Conservation (phyloP, 2,797 vertebrate genomes). For the Petrocephalus schoutedeni region DNA sequence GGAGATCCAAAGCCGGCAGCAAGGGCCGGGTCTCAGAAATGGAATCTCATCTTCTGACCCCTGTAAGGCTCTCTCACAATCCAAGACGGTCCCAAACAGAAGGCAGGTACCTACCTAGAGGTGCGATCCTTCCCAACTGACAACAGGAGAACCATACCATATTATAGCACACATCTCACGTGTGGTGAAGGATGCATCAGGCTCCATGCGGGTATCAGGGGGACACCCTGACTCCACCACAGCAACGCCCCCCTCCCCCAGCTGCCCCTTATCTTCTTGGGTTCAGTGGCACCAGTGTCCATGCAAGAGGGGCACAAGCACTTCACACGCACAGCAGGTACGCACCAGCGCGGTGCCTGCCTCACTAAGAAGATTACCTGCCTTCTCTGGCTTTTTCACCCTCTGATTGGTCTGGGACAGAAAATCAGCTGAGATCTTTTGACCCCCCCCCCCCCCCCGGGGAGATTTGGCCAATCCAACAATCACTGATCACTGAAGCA, state of each 20-base stretch:
- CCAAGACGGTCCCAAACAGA: neutral
- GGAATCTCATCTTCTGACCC: neutral
- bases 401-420: slow-evolving; percentile 42
- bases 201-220: slow-evolving; percentile 21
- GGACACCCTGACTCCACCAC: neutral
- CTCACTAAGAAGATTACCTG: slow-evolving; percentile 81
- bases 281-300: neutral
- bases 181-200: slow-evolving; percentile 42
- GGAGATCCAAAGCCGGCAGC: neutral
- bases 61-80: neutral
- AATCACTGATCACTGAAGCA: slow-evolving; percentile 32
- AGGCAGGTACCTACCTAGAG: neutral
- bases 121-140: neutral
- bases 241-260: neutral
- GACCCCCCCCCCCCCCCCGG: slow-evolving; percentile 30
- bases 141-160: slow-evolving; percentile 74
- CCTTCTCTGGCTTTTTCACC: slow-evolving; percentile 50
- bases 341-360: slow-evolving; percentile 39
- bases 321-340: slow-evolving; percentile 17
- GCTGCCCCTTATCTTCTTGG: neutral
- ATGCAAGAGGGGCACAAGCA: slow-evolving; percentile 14
- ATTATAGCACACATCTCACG: slow-evolving; percentile 61
- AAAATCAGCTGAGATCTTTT: slow-evolving; percentile 35
- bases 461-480: slow-evolving; percentile 41
- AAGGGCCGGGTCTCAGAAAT: neutral